phyloP scores from a whole-genome alignment of 2,888 invertebrate species.

The Drosophila quinaria region DNA sequence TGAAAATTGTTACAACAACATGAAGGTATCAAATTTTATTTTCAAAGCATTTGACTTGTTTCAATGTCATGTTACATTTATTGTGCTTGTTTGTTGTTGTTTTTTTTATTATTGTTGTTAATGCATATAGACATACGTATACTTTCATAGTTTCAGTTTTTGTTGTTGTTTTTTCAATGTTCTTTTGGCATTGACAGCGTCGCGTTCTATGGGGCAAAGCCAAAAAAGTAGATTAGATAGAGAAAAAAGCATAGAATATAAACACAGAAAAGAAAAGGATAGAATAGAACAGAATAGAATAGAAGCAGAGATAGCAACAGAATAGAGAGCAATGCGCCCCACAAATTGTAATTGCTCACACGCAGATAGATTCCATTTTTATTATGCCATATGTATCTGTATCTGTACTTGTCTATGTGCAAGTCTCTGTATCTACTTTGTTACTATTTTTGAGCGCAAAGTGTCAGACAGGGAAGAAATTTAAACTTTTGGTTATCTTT shows the following conservation, averaged over 20 bases:
- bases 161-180: slow-evolving; percentile 43
- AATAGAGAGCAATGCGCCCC: slow-evolving; percentile 32
- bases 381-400: slow-evolving; percentile 25
- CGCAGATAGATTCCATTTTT: slow-evolving; percentile 44
- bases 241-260: slow-evolving; percentile 17
- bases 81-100: slow-evolving; percentile 30
- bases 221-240: slow-evolving; percentile 72
- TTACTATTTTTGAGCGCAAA: slow-evolving; percentile 22
- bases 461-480: slow-evolving; percentile 24
- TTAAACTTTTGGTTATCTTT: slow-evolving; percentile 31
- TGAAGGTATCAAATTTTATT: slow-evolving; percentile 44
- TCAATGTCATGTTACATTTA: slow-evolving; percentile 79
- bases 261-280: too few relatives aligned
- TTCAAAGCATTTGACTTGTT: slow-evolving; percentile 69
- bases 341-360: slow-evolving; percentile 42
- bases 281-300: background rate
- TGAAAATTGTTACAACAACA: slow-evolving; percentile 27
- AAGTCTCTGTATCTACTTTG: slow-evolving; percentile 1
- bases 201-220: slow-evolving; percentile 51
- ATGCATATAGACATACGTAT: slow-evolving; percentile 22
- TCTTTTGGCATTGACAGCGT: slow-evolving; percentile 63
- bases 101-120: slow-evolving; percentile 37
- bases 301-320: background rate
- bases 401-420: background rate
- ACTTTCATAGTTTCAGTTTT: slow-evolving; percentile 5